These are phyloP conservation scores for Odocoileus virginianus DNA, from an alignment of 2,113 vertebrate genomes.

Conservation along the genomic window DNA sequence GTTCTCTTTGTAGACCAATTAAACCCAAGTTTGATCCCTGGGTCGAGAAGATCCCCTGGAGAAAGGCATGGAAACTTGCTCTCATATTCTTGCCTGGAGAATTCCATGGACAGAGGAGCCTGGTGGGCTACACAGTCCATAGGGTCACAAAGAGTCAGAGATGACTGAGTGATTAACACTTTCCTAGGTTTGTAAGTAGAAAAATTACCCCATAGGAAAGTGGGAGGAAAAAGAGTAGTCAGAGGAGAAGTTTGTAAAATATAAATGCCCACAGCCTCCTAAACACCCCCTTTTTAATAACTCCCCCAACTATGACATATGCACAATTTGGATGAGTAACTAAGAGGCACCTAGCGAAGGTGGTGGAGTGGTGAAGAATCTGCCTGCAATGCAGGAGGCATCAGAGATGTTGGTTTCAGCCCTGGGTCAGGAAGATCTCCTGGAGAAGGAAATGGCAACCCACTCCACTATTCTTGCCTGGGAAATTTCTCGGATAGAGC, in stretches of 20 bases:
- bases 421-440: background rate
- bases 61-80: background rate
- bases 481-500: background rate
- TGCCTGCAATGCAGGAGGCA: background rate
- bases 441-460: background rate
- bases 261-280: background rate
- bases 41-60: background rate
- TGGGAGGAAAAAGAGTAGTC: background rate
- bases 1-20: background rate
- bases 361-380: accelerated
- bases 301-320: background rate
- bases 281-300: background rate
- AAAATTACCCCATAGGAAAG: background rate
- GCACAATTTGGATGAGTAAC: background rate
- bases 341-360: background rate
- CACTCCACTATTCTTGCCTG: background rate
- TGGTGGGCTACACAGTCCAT: background rate
- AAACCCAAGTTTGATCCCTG: background rate
- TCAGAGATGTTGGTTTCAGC: background rate
- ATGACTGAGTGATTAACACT: background rate
- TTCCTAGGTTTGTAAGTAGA: background rate
- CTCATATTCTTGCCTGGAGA: background rate
- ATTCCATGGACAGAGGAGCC: background rate
- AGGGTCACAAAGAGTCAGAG: background rate
- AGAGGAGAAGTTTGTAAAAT: background rate